Evolutionary conservation across 2,888 invertebrate genomes (phyloP).

Genomic region (Thymelicus acteon): DNA sequence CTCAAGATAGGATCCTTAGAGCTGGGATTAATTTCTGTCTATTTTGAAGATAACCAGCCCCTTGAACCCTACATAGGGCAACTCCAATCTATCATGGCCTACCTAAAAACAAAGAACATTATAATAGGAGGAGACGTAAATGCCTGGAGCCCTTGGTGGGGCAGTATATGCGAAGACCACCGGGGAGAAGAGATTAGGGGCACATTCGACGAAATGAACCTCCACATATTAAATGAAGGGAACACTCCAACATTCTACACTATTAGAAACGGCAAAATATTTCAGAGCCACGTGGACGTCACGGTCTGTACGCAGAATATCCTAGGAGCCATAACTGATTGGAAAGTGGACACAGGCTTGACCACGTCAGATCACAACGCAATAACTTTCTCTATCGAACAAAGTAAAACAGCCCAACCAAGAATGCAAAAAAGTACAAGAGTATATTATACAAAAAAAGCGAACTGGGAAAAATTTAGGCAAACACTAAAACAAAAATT

Average conservation of each 20-base stretch:
- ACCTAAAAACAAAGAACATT: not conserved
- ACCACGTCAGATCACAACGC: slow-evolving; percentile 1
- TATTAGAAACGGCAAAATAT: no score
- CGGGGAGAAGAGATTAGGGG: no score
- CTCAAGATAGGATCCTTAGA: not conserved
- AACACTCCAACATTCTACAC: no score
- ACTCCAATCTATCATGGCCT: not conserved
- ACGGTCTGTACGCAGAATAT: no score
- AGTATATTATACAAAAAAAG: not conserved
- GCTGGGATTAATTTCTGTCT: not conserved
- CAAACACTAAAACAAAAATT: slow-evolving; percentile 36
- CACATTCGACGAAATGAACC: no score
- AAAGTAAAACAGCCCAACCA: slow-evolving; percentile 11
- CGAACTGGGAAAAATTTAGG: not conserved
- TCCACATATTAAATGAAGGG: no score
- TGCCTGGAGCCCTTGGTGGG: no score
- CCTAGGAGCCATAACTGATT: no score
- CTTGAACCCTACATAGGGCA: not conserved
- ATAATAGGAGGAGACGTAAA: no score
- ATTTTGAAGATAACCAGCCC: not conserved
- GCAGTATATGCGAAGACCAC: no score
- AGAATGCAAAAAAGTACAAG: not conserved
- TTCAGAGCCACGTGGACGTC: no score
- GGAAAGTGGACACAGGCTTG: no score
- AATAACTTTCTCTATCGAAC: not conserved